Evolutionary conservation across 2,888 invertebrate genomes (phyloP).

Genomic region (Acleris emargana): DNA sequence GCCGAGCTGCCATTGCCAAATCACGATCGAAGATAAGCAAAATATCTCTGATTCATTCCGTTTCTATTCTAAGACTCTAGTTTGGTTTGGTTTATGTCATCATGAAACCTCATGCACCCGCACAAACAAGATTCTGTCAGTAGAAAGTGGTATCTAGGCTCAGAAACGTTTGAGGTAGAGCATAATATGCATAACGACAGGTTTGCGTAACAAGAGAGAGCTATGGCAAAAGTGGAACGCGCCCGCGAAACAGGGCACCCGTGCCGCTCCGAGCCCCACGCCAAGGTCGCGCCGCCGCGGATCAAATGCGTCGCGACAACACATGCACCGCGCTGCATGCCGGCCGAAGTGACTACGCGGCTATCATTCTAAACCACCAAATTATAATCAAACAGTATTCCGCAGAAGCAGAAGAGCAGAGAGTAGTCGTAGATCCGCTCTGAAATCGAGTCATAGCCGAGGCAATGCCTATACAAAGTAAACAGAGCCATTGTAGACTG

Average conservation of each 20-base stretch:
- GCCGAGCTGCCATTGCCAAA: conserved; percentile 22
- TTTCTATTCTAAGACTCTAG: conserved; percentile 12
- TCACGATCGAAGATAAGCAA: conserved; percentile 22
- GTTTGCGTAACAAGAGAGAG: conserved; percentile 83
- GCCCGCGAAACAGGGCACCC: conserved; percentile 73
- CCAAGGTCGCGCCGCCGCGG: conserved; percentile 61
- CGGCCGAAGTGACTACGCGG: background rate
- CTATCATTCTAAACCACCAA: no score
- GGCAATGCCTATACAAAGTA: background rate
- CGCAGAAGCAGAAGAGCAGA: background rate
- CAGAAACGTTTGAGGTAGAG: conserved; percentile 70
- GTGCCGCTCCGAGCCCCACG: conserved; percentile 56
- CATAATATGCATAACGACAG: conserved; percentile 81
- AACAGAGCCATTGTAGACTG: background rate
- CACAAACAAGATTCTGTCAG: conserved; percentile 56
- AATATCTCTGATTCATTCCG: conserved; percentile 8
- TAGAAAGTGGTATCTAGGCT: conserved; percentile 71
- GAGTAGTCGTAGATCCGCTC: background rate
- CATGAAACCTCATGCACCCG: conserved; percentile 19
- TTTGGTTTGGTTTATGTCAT: conserved; percentile 8
- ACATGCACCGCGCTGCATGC: background rate
- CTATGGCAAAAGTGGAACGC: conserved; percentile 76
- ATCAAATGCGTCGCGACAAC: conserved; percentile 25
- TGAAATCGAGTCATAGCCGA: background rate
- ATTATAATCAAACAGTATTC: background rate